phyloP scores from a whole-genome alignment of 2,113 vertebrate species.

The Bubo scandiacus region DNA sequence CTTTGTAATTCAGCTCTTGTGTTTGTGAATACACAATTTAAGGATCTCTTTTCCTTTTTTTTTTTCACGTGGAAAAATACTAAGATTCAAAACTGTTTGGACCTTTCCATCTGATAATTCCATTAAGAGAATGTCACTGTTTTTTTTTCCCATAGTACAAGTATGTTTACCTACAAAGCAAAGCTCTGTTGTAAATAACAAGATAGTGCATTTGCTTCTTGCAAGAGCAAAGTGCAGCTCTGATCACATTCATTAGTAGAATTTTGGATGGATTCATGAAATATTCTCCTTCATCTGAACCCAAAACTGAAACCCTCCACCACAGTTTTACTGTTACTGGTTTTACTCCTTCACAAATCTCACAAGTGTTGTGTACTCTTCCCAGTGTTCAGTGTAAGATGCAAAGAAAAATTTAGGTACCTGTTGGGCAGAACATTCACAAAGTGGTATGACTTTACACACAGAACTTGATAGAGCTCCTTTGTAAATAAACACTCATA shows the following conservation, averaged over 20 bases:
- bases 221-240: neutral
- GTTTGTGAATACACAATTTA: neutral
- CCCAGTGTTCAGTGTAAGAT: neutral
- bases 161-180: neutral
- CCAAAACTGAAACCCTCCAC: neutral
- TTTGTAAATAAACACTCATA: neutral
- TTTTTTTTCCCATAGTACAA: rapidly evolving
- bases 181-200: neutral
- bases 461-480: neutral
- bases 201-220: neutral
- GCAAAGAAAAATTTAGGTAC: neutral
- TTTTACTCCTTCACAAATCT: neutral
- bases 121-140: neutral
- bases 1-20: neutral
- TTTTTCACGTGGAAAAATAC: neutral
- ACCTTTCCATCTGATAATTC: neutral
- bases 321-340: neutral
- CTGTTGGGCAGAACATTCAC: neutral
- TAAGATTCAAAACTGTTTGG: neutral
- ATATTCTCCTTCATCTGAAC: neutral
- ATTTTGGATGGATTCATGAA: neutral
- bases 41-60: neutral
- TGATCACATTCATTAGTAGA: neutral
- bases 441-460: neutral
- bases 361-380: neutral